A percentile compares a stretch with the other conserved stretches of the same genome.
phyloP scores from a whole-genome alignment of 2,797 vertebrate genomes.

The Brachymystax lenok region DNA sequence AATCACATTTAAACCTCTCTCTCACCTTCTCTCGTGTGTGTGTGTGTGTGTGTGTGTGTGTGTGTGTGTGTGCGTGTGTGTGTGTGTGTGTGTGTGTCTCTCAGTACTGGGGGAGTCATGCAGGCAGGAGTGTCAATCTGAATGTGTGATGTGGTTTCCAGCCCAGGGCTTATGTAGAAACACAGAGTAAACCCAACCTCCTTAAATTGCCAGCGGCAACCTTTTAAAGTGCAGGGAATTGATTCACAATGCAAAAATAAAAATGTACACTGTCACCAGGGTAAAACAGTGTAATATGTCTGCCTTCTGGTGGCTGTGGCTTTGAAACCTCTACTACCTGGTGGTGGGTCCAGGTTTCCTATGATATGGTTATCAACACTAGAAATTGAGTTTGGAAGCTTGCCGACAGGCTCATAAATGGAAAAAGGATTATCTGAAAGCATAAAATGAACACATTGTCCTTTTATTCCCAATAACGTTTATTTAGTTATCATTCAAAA shows the following conservation, averaged over 20 bases:
- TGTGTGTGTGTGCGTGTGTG: constrained; percentile 5
- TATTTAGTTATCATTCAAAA: constrained; percentile 8
- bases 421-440: background rate
- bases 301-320: constrained; percentile 1
- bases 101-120: background rate
- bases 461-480: constrained; percentile 3
- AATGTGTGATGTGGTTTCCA: constrained; percentile 13
- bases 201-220: constrained; percentile 6
- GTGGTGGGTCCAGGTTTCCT: background rate
- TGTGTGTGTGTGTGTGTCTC: background rate
- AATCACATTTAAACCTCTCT: constrained; percentile 64
- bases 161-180: background rate
- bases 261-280: background rate
- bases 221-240: constrained; percentile 11
- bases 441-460: constrained; percentile 18
- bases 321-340: background rate
- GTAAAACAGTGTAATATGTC: constrained; percentile 9
- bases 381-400: constrained; percentile 14
- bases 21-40: constrained; percentile 11
- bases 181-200: constrained; percentile 5
- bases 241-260: constrained; percentile 7
- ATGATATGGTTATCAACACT: constrained; percentile 10
- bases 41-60: constrained; percentile 7
- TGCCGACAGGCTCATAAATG: constrained; percentile 5
- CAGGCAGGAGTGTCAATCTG: constrained; percentile 7